Conservation (phyloP, 64 coral and sea anemone species). For the Acropora yongei region DNA sequence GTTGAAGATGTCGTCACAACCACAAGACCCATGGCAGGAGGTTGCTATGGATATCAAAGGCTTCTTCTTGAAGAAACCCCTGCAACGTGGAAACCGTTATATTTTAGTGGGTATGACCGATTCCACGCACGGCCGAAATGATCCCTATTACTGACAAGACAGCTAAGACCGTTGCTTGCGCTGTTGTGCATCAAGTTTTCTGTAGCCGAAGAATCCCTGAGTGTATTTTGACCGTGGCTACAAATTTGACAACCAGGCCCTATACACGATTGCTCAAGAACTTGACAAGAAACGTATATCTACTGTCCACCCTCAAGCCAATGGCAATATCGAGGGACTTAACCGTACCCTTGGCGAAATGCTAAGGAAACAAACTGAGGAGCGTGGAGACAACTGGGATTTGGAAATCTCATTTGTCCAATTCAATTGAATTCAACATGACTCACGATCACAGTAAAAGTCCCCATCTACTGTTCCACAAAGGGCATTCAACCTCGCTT, state of each 20-base stretch:
- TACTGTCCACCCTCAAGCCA: conserved; percentile 51
- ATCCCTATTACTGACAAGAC: no score
- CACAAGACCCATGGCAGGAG: no score
- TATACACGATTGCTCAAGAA: no score
- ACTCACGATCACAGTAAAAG: conserved; percentile 40
- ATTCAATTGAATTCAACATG: conserved; percentile 36
- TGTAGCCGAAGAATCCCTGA: no score
- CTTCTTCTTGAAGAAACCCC: conserved; percentile 63
- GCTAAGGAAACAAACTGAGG: not conserved
- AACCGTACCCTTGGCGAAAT: conserved; percentile 56
- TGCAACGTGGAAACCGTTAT: conserved; percentile 50
- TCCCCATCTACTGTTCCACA: not conserved
- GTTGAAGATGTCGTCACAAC: not conserved
- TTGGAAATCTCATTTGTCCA: conserved; percentile 51
- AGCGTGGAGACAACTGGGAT: conserved; percentile 37
- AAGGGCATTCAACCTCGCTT: no score
- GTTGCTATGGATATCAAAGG: conserved; percentile 44
- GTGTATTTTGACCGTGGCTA: no score
- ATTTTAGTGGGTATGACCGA: conserved; percentile 15
- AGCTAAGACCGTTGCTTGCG: no score
- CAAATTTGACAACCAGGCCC: no score
- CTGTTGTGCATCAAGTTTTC: no score
- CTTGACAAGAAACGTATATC: conserved; percentile 60
- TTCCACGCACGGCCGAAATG: conserved; percentile 21
- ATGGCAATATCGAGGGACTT: conserved; percentile 53